Percentiles rank a stretch among this genome's conserved stretches.
Conservation (phyloP, 2,113 vertebrate species). For the Callipepla squamata region DNA sequence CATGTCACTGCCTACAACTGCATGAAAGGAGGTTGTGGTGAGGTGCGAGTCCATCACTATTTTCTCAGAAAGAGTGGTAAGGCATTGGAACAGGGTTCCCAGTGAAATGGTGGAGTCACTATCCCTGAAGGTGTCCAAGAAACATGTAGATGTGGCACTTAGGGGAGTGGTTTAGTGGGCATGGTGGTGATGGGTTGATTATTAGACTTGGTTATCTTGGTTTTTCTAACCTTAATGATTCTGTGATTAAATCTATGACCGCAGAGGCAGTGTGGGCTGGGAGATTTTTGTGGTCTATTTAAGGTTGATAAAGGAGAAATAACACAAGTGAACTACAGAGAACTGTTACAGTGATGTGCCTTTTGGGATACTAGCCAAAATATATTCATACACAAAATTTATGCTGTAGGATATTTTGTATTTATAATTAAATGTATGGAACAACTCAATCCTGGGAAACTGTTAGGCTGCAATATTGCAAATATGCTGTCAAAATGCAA, state of each 20-base stretch:
- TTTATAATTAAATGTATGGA: not conserved
- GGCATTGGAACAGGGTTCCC: too few species aligned
- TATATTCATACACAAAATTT: not conserved
- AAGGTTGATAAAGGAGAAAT: not conserved
- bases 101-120: too few species aligned
- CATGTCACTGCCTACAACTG: too few species aligned
- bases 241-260: not conserved
- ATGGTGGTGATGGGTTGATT: not conserved
- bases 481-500: not conserved
- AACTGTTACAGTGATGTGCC: rapidly evolving
- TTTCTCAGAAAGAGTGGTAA: too few species aligned
- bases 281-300: not conserved
- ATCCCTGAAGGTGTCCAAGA: too few species aligned
- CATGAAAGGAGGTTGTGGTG: too few species aligned
- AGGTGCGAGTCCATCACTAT: too few species aligned
- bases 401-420: not conserved
- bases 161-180: not conserved
- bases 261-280: rapidly evolving
- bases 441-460: not conserved
- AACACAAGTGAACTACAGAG: not conserved
- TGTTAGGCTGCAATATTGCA: not conserved
- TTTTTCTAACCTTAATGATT: not conserved
- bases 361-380: not conserved
- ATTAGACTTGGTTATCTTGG: too few species aligned
- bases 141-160: too few species aligned